Conservation (phyloP, 2,113 vertebrate genomes). For the Aegithalos caudatus region DNA sequence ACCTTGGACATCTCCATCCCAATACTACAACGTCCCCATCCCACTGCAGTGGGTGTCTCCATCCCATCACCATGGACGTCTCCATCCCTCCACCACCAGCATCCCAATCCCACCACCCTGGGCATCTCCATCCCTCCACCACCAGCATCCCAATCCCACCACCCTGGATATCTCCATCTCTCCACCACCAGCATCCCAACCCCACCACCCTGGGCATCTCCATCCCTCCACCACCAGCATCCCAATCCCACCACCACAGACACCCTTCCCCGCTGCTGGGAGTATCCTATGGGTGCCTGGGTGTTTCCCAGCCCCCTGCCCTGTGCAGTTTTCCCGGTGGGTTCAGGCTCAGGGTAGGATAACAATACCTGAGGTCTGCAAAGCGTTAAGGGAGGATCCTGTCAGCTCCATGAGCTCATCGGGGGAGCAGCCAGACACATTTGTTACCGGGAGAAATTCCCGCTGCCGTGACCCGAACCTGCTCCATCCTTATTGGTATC, state of each 20-base stretch:
- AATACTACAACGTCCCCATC: too few species aligned
- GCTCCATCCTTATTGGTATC: conserved; percentile 46
- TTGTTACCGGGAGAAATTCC: conserved; percentile 40
- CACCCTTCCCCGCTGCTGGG: not conserved
- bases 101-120: not conserved
- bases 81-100: accelerated
- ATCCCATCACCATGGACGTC: too few species aligned
- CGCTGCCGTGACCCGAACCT: conserved; percentile 1
- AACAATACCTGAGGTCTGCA: conserved; percentile 71
- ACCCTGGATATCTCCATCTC: not conserved
- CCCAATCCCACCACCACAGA: accelerated
- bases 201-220: accelerated
- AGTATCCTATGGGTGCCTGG: not conserved
- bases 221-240: accelerated
- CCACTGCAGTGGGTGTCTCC: too few species aligned
- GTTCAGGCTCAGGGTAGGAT: conserved; percentile 70
- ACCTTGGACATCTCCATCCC: too few species aligned
- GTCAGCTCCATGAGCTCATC: conserved; percentile 72
- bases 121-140: accelerated
- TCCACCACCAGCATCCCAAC: accelerated
- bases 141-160: not conserved
- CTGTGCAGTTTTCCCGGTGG: conserved; percentile 52
- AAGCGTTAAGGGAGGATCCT: conserved; percentile 71
- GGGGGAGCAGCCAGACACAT: conserved; percentile 71
- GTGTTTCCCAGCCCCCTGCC: conserved; percentile 42